phyloP scores from a whole-genome alignment of 2,888 invertebrate species.

The Eudasyphora cyanicolor region DNA sequence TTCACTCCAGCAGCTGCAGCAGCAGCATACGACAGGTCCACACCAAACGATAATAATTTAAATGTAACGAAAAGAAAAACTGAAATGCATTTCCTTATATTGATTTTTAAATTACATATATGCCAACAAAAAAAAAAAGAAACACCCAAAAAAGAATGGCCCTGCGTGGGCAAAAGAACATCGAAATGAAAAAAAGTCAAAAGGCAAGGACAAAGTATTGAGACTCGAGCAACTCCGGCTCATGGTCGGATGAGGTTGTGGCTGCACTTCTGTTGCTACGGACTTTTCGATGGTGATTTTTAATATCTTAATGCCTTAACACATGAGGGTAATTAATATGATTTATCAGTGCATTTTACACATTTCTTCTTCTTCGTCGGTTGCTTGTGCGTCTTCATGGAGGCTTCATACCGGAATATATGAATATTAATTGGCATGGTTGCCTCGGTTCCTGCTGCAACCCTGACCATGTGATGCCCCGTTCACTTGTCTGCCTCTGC shows the following conservation, averaged over 20 bases:
- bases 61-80: neutral
- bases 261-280: neutral
- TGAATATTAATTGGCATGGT: conserved; percentile 57
- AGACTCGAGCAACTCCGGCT: neutral
- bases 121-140: neutral
- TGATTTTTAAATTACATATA: conserved; percentile 5
- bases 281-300: conserved; percentile 48
- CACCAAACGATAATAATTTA: neutral
- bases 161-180: neutral
- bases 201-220: neutral
- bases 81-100: neutral
- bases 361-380: conserved; percentile 25
- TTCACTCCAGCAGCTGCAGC: neutral
- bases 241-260: neutral
- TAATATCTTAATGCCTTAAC: conserved; percentile 61
- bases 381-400: too few relatives aligned
- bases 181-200: neutral
- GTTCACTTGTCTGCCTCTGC: too few relatives aligned
- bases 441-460: neutral
- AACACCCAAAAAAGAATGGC: neutral
- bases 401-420: too few relatives aligned
- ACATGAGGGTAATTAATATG: conserved; percentile 63
- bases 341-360: conserved; percentile 63
- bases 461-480: too few relatives aligned
- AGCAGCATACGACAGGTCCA: neutral